Evolutionary conservation across 2,113 vertebrate species (phyloP), one percentile per base, ranked within the genome.

Genomic region (Tangachromis dhanisi): DNA sequence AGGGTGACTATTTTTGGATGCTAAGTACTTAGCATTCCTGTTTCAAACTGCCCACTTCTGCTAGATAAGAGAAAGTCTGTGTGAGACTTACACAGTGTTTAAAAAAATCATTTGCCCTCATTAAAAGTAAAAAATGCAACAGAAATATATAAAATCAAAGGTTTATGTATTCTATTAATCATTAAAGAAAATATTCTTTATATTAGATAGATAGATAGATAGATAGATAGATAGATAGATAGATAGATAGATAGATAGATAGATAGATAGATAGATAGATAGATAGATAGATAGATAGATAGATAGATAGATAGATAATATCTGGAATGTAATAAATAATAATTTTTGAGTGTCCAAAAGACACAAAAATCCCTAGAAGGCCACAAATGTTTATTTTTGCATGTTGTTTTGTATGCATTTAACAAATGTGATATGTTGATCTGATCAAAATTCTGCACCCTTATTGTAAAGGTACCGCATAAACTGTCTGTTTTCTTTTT

Each of bases 1-100:
- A 54, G 85, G 83, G 68, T 26, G 81, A 29, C 86, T 94, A 95
- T 94, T 95, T 95, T 83, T 78, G 90, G 90, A 91, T 42, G 29
- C 54, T 68, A 79, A 89, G 88, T 87, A 83, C 88, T 92, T 86
- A 84, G 80, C 63, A 85, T 91, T 89, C 83, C 55, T 82, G n/a
- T 89, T 90, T 90, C 54, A 86, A 88, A 83, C 81, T 78, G 86
- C 82, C 89, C 83, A 92, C 86, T 63, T 57, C 12, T 63, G 49
- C 12, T 78, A 83, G 81, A 90, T 71, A 80, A 84, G 54, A 80
- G 42, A 31, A 85, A 42, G 54, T 83, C 40, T 91, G 53, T 85
- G 59, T 63, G 59, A 35, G 59, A 33, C 29, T 63, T 63, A 63
- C 55, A 59, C 16, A 63, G 59, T 63, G 29, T 63, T 63, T 63